Evolutionary conservation across 92 coral and sea anemone genomes (phyloP).

Genomic region (Porites evermanni): DNA sequence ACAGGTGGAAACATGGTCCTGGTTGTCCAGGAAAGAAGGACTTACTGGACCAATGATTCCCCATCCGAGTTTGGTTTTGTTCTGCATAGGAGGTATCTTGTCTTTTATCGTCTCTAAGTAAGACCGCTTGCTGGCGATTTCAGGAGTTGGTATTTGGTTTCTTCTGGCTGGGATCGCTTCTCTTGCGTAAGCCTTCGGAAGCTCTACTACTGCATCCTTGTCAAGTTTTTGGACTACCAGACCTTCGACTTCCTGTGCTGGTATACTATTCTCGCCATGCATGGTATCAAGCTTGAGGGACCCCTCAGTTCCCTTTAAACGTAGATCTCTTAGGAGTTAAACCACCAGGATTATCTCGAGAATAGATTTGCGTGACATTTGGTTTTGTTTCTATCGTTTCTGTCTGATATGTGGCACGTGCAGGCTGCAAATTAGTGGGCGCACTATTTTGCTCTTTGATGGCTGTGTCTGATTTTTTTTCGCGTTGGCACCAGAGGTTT

Average conservation of each 20-base stretch:
- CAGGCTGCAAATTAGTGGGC: no score
- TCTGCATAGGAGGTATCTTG: neutral
- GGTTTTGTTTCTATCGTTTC: no score
- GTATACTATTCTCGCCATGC: slow-evolving; percentile 39
- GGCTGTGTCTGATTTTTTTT: no score
- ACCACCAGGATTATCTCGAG: no score
- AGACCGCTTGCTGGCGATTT: slow-evolving; percentile 50
- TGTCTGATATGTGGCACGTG: no score
- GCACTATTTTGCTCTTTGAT: no score
- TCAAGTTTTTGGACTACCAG: slow-evolving; percentile 38
- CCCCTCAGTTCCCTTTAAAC: slow-evolving; percentile 4
- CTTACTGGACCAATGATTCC: slow-evolving; percentile 57
- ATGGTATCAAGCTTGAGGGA: slow-evolving; percentile 52
- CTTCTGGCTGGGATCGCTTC: slow-evolving; percentile 53
- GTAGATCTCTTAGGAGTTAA: no score
- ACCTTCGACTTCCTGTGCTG: slow-evolving; percentile 49
- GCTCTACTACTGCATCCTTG: slow-evolving; percentile 14
- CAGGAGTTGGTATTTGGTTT: slow-evolving; percentile 62
- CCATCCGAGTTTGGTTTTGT: slow-evolving; percentile 45
- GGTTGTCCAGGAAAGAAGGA: neutral
- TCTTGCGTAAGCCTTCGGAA: slow-evolving; percentile 41
- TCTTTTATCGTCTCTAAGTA: slow-evolving; percentile 30
- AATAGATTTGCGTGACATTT: no score
- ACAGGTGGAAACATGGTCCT: slow-evolving; percentile 18
- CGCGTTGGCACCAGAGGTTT: no score